These are phyloP conservation scores for Acleris holmiana DNA, from an alignment of 2,888 invertebrate genomes.

Conservation along the genomic window DNA sequence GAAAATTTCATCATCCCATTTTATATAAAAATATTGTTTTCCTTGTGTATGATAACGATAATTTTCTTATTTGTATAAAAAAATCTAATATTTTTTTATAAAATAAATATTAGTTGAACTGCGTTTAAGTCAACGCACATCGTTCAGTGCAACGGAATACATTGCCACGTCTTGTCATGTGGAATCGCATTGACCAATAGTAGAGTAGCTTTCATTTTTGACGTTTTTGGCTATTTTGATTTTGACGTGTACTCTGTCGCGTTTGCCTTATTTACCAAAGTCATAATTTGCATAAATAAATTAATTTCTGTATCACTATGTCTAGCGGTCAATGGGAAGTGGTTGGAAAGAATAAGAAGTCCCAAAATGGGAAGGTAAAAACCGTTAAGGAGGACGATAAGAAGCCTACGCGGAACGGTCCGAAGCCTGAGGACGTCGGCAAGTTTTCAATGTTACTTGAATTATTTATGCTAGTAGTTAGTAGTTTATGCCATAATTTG, in stretches of 20 bases:
- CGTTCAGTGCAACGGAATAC: constrained; percentile 44
- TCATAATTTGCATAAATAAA: constrained; percentile 46
- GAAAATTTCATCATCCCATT: no score
- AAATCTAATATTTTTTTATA: not conserved
- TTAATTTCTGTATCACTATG: constrained; percentile 56
- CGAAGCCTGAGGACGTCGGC: constrained; percentile 91
- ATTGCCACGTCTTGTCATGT: constrained; percentile 79
- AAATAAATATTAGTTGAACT: not conserved
- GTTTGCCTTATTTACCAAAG: constrained; percentile 74
- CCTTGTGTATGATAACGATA: no score
- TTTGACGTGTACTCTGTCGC: constrained; percentile 80
- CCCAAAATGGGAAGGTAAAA: constrained; percentile 80
- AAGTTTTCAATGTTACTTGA: constrained; percentile 61
- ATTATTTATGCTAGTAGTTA: constrained; percentile 4
- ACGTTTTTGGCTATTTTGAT: constrained; percentile 56
- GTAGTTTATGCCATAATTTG: not conserved
- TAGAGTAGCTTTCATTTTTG: constrained; percentile 46
- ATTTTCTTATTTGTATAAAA: no score
- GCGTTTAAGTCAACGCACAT: not conserved
- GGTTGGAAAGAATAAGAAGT: constrained; percentile 87
- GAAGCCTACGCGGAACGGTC: constrained; percentile 85
- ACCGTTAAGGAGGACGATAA: constrained; percentile 84
- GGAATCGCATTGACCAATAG: constrained; percentile 71
- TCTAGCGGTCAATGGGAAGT: constrained; percentile 88
- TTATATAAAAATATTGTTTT: no score